Evolutionary conservation across 2,888 invertebrate genomes (phyloP), one percentile per base, ranked within the genome.

Genomic region (Lithophane socia): DNA sequence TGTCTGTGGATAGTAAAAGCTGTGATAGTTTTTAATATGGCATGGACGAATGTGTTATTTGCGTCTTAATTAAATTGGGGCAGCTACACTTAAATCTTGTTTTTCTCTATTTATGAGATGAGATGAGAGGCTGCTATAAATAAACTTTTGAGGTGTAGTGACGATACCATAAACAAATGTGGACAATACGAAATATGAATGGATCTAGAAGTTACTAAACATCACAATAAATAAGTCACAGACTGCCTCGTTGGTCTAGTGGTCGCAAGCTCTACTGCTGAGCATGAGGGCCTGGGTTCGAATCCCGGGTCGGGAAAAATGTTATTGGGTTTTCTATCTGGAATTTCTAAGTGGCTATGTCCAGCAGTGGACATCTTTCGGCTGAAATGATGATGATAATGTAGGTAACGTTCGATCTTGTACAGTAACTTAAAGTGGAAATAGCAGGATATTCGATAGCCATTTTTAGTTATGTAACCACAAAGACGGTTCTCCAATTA

Each of bases 1-100:
- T 79, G 70, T 80, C 83, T 82, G 70, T 84, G 86, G 64, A 63
- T 72, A 82, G 78, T 73, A 60, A 52, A 58, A 75, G 24, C 18
- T 13, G 10, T 71, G 61, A 10, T 49, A 29, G 5, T 52, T 56
- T 68, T 58, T 21, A 54, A 37, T 21, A 64, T 10, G 16, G 21
- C 13, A 8, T 5, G 18, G 37, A 44, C 9, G 1, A 71, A 10
- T 13, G n/a, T 52, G n/a, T 72, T n/a, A 60, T 72, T 54, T 37
- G 52, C 65, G 2, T 21, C 12, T 7, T 58, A 16, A 37, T 24
- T 47, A 47, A 65, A 58, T 24, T n/a, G n/a, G 18, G 21, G 1
- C 1, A 60, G 1, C 42, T 21, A 49, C 24, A 44, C 16, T 44
- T 18, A 18, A 12, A 18, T 12, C 24, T 18, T 8, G 7, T 18